Evolutionary conservation across 1,140 invertebrate species (phyloP).

Genomic region (Philopotamus ludificatus): DNA sequence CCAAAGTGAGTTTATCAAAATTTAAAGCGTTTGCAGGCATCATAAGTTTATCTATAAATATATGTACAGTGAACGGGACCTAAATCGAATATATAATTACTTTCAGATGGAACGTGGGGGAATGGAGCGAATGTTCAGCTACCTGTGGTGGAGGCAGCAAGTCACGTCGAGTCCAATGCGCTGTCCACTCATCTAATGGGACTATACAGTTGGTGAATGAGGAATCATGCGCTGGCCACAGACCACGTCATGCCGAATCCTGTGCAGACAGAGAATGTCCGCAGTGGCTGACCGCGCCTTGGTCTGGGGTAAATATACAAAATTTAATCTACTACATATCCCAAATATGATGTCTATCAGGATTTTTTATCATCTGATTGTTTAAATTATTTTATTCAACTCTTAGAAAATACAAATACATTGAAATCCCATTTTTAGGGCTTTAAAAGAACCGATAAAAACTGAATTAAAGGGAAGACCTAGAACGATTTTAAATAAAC

Average conservation of each 20-base stretch:
- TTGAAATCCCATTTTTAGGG: too few relatives aligned
- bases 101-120: conserved; percentile 82
- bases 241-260: conserved; percentile 73
- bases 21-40: too few relatives aligned
- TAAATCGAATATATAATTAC: too few relatives aligned
- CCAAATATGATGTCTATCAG: too few relatives aligned
- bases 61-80: too few relatives aligned
- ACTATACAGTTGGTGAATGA: conserved; percentile 64
- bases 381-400: too few relatives aligned
- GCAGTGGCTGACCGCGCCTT: conserved; percentile 78
- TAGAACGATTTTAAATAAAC: too few relatives aligned
- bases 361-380: too few relatives aligned
- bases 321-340: too few relatives aligned
- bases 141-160: conserved; percentile 81
- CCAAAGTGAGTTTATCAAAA: conserved; percentile 68
- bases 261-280: conserved; percentile 84
- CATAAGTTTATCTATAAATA: neutral
- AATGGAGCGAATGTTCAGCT: conserved; percentile 81
- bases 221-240: conserved; percentile 70
- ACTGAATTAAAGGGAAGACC: too few relatives aligned
- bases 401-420: too few relatives aligned
- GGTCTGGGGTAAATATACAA: conserved; percentile 73
- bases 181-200: conserved; percentile 52
- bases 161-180: conserved; percentile 75
- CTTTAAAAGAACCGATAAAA: too few relatives aligned